Conservation (phyloP, 2,888 invertebrate species). For the Epiblema foenella region DNA sequence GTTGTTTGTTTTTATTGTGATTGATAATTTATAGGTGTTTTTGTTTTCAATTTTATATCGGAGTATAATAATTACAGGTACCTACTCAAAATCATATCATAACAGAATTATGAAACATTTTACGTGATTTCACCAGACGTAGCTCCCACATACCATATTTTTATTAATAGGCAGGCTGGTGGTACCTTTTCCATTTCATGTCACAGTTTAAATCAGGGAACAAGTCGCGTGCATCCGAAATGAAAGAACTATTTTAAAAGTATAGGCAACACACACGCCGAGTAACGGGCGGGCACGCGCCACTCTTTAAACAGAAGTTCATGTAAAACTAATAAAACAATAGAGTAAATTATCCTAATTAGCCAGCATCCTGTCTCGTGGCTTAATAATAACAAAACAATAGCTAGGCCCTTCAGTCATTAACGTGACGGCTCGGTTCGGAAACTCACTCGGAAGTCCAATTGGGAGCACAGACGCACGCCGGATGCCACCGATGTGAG, state of each 20-base stretch:
- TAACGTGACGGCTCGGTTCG: constrained; percentile 77
- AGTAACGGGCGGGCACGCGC: constrained; percentile 32
- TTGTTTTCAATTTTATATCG: constrained; percentile 30
- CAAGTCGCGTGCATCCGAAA: constrained; percentile 9
- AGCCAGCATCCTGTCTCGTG: constrained; percentile 83
- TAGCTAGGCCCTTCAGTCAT: constrained; percentile 74
- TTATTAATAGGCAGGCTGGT: background rate
- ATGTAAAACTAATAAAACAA: constrained; percentile 62
- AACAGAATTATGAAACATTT: background rate
- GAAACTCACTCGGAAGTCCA: constrained; percentile 83
- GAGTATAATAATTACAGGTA: background rate
- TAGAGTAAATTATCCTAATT: constrained; percentile 79
- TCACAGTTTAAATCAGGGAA: constrained; percentile 1
- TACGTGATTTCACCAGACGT: background rate
- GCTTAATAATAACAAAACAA: constrained; percentile 82
- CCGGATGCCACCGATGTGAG: constrained; percentile 80
- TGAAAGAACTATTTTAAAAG: background rate
- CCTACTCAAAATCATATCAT: background rate
- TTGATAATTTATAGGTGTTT: constrained; percentile 37
- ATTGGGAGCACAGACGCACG: constrained; percentile 76
- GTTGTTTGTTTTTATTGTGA: constrained; percentile 40
- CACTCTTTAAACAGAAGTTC: constrained; percentile 34
- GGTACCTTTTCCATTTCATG: background rate
- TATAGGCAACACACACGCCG: background rate
- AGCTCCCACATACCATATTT: background rate